Evolutionary conservation across 2,797 vertebrate species (phyloP).

Genomic region (Notoglanidium macrostoma): DNA sequence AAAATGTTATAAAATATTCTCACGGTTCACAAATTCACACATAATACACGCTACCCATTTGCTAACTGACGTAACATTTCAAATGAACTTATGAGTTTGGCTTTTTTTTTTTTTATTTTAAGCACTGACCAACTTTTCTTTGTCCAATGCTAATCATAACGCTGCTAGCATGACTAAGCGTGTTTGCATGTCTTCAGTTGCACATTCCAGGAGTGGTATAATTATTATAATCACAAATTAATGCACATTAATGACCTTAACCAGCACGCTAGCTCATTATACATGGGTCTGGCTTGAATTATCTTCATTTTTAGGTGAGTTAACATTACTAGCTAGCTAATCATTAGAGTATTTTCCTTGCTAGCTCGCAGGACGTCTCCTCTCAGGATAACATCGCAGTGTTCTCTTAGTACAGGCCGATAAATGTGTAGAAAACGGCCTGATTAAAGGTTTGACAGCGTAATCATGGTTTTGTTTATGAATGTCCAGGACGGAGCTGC

Average conservation of each 20-base stretch:
- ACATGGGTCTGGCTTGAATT: neutral
- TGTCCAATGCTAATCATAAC: neutral
- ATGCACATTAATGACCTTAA: neutral
- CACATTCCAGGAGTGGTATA: neutral
- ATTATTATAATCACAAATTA: neutral
- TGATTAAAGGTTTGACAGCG: neutral
- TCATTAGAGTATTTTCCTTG: neutral
- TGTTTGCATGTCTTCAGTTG: neutral
- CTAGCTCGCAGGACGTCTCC: neutral
- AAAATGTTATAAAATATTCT: neutral
- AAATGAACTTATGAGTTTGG: neutral
- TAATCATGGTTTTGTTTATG: neutral
- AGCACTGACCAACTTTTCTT: neutral
- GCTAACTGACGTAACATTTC: neutral
- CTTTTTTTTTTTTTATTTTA: neutral
- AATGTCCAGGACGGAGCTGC: neutral
- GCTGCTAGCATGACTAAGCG: slow-evolving; percentile 14
- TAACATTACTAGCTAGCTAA: neutral
- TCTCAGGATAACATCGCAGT: neutral
- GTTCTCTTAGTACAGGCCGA: neutral
- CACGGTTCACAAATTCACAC: too few species aligned
- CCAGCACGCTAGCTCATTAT: neutral
- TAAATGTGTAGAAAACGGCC: neutral
- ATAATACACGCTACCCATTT: neutral
- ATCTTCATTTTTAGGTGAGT: neutral